Evolutionary conservation across 2,888 invertebrate genomes (phyloP).

Genomic region (Phrixothrix hirtus): DNA sequence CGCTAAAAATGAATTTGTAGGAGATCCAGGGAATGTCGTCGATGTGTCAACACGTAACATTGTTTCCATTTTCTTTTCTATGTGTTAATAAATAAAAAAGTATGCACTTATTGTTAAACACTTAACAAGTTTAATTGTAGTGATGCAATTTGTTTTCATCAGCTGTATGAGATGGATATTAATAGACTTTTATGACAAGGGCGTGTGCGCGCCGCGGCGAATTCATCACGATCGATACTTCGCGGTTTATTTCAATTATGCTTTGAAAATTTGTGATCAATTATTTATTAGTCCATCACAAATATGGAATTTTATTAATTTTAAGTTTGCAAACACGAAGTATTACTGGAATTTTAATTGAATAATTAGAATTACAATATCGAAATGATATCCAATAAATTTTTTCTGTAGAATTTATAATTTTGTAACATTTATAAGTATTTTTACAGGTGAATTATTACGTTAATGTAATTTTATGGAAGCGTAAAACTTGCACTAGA

Average conservation of each 20-base stretch:
- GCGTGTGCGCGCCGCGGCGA: not conserved
- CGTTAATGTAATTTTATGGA: too few species aligned
- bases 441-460: too few species aligned
- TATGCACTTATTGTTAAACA: not conserved
- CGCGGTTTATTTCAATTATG: slow-evolving; percentile 1
- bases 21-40: slow-evolving; percentile 46
- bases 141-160: not conserved
- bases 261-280: slow-evolving; percentile 4
- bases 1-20: slow-evolving; percentile 51
- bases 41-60: slow-evolving; percentile 42
- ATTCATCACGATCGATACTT: not conserved
- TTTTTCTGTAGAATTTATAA: too few species aligned
- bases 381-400: too few species aligned
- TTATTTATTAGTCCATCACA: too few species aligned
- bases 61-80: slow-evolving; percentile 40
- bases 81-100: not conserved
- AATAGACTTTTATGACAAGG: not conserved
- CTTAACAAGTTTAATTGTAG: not conserved
- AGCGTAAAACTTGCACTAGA: too few species aligned
- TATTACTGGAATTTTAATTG: too few species aligned
- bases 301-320: too few species aligned
- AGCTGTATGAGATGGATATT: not conserved
- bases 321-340: too few species aligned
- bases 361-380: too few species aligned
- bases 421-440: too few species aligned